Evolutionary conservation across 2,113 vertebrate species (phyloP).

Genomic region (Oryzias javanicus): DNA sequence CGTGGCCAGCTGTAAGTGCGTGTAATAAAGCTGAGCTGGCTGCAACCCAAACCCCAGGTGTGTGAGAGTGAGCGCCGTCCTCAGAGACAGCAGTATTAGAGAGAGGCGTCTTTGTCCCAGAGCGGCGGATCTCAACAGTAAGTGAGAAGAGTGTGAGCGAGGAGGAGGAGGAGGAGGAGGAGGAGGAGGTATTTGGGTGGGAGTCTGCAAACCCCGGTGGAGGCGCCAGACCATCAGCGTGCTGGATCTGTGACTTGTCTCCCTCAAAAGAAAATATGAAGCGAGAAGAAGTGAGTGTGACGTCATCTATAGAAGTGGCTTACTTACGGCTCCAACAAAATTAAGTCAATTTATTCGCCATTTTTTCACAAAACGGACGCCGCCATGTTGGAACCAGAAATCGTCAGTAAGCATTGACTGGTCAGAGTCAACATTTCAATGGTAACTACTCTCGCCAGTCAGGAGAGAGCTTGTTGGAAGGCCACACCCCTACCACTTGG

Average conservation of each 20-base stretch:
- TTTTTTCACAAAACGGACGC: no score
- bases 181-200: conserved; percentile 25
- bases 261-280: no score
- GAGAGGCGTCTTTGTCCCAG: conserved; percentile 30
- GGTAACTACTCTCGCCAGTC: no score
- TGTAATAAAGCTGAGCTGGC: conserved; percentile 50
- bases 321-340: no score
- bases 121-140: conserved; percentile 40
- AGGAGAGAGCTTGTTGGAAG: no score
- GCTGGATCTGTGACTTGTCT: background rate
- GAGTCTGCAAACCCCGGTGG: conserved; percentile 2
- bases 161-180: background rate
- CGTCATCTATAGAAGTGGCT: no score
- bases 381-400: no score
- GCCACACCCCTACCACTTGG: no score
- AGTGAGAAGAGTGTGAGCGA: conserved; percentile 4
- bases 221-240: background rate
- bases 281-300: no score
- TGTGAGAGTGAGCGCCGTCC: conserved; percentile 35
- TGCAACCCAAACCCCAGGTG: conserved; percentile 47
- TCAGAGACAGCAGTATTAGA: conserved; percentile 26
- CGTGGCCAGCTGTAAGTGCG: conserved; percentile 37
- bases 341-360: no score
- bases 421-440: no score
- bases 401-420: no score